These are phyloP conservation scores for Ashinkailepas kermadecensis DNA, from an alignment of 2,888 invertebrate species.

Conservation along the genomic window DNA sequence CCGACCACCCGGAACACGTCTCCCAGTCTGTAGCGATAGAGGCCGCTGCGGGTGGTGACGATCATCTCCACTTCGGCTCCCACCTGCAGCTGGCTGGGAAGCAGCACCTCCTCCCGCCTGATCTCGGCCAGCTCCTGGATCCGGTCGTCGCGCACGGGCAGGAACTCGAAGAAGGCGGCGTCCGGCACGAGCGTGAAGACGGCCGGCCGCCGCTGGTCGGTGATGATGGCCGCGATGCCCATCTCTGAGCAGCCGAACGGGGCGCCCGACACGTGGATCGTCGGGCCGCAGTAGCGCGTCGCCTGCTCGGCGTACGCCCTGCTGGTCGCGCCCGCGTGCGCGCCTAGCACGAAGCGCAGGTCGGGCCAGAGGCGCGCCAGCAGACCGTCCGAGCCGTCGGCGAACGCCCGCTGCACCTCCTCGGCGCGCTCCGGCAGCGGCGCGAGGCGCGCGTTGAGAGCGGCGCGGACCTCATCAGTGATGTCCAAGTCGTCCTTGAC, in stretches of 20 bases:
- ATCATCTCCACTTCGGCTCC: constrained; percentile 36
- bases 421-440: neutral
- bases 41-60: constrained; percentile 39
- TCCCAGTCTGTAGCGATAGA: constrained; percentile 41
- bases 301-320: neutral
- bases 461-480: neutral
- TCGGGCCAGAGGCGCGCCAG: neutral
- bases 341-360: neutral
- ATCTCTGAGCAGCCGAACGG: neutral
- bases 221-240: neutral
- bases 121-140: neutral
- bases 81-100: neutral
- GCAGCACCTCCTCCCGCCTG: neutral
- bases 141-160: neutral
- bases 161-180: neutral
- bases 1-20: constrained; percentile 39
- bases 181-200: neutral
- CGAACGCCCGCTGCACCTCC: neutral
- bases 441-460: neutral
- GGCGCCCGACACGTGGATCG: neutral
- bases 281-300: neutral
- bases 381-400: neutral
- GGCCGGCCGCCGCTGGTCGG: neutral
- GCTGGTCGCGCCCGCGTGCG: neutral
- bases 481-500: neutral